These are phyloP conservation scores for Leptopilina drosophilae DNA, from an alignment of 2,888 invertebrate genomes.

Conservation along the genomic window DNA sequence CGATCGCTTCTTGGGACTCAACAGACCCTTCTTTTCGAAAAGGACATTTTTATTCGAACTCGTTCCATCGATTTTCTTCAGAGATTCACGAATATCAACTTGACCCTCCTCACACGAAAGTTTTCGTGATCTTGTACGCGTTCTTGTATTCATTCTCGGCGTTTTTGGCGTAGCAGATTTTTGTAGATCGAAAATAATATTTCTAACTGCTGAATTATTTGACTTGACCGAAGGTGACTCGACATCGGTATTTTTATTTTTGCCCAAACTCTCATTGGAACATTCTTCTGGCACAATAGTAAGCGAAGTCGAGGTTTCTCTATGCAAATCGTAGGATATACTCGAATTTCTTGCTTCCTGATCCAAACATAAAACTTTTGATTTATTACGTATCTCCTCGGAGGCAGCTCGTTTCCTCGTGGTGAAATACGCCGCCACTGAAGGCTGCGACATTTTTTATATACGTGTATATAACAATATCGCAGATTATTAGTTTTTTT, in stretches of 20 bases:
- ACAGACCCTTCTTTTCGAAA: slow-evolving; percentile 70
- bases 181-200: slow-evolving; percentile 66
- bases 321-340: slow-evolving; percentile 39
- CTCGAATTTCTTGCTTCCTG: slow-evolving; percentile 77
- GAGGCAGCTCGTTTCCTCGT: slow-evolving; percentile 86
- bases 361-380: slow-evolving; percentile 77
- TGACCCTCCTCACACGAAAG: slow-evolving; percentile 63
- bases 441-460: slow-evolving; percentile 85
- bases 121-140: slow-evolving; percentile 57
- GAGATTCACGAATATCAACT: slow-evolving; percentile 70
- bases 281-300: slow-evolving; percentile 53
- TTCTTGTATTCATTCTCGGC: slow-evolving; percentile 50
- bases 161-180: slow-evolving; percentile 53
- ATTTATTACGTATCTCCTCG: slow-evolving; percentile 80
- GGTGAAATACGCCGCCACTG: slow-evolving; percentile 86
- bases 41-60: slow-evolving; percentile 62
- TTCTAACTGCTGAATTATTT: slow-evolving; percentile 60
- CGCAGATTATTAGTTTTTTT: background rate
- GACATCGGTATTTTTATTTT: slow-evolving; percentile 19
- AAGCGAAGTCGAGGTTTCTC: slow-evolving; percentile 43
- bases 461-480: slow-evolving; percentile 31
- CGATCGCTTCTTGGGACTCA: slow-evolving; percentile 68
- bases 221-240: slow-evolving; percentile 48
- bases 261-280: slow-evolving; percentile 45
- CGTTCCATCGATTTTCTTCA: slow-evolving; percentile 62